A percentile compares a stretch with the other conserved stretches of the same genome.
Evolutionary conservation across 1,140 invertebrate species (phyloP).

Genomic region (Leucophenga varia): DNA sequence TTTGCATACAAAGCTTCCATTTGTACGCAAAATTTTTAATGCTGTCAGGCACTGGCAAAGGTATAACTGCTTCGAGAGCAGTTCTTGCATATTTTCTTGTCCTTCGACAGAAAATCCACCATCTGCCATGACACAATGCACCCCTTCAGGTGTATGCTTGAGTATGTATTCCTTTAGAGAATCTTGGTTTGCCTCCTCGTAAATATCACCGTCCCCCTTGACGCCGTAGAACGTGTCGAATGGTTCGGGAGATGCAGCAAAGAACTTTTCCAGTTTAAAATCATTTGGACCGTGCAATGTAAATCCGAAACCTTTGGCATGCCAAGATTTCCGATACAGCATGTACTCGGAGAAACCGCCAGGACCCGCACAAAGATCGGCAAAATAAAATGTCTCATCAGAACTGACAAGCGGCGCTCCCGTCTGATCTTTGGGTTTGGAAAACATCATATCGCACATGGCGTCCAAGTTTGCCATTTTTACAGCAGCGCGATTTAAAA

Average conservation of each 20-base stretch:
- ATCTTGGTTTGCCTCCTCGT: slow-evolving; percentile 76
- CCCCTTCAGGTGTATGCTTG: slow-evolving; percentile 73
- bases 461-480: slow-evolving; percentile 98
- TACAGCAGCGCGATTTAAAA: slow-evolving; percentile 89
- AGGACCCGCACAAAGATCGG: slow-evolving; percentile 95
- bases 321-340: slow-evolving; percentile 80
- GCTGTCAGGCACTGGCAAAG: slow-evolving; percentile 89
- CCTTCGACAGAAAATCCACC: slow-evolving; percentile 94
- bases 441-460: slow-evolving; percentile 88
- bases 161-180: slow-evolving; percentile 77
- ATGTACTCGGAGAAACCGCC: slow-evolving; percentile 97
- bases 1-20: slow-evolving; percentile 93
- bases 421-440: slow-evolving; percentile 66
- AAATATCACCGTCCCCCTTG: slow-evolving; percentile 84
- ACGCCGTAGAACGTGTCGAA: slow-evolving; percentile 90
- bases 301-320: slow-evolving; percentile 88
- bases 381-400: slow-evolving; percentile 76
- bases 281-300: slow-evolving; percentile 84
- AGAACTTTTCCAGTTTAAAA: slow-evolving; percentile 88
- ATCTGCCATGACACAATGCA: slow-evolving; percentile 97
- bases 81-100: slow-evolving; percentile 92
- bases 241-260: slow-evolving; percentile 81
- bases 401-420: slow-evolving; percentile 55
- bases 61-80: slow-evolving; percentile 90
- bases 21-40: slow-evolving; percentile 74